These are phyloP conservation scores for Drosophila cardini DNA, from an alignment of 1,140 invertebrate genomes.

Conservation along the genomic window DNA sequence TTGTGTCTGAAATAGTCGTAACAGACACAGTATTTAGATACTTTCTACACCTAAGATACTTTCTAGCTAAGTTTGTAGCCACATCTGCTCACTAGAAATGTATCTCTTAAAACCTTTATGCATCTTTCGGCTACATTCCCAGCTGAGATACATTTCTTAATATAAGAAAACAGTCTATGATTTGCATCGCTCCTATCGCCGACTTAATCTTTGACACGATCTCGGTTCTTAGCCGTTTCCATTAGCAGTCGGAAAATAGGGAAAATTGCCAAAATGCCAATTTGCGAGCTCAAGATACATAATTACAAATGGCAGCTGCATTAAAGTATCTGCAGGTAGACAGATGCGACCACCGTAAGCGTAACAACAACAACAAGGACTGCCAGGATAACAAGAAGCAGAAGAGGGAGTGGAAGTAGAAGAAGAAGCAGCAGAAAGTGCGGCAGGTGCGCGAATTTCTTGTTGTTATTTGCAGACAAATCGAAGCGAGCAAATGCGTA, in stretches of 20 bases:
- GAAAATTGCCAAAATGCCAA: neutral
- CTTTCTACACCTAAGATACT: too few relatives aligned
- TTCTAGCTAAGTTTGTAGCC: neutral
- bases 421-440: constrained; percentile 32
- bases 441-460: constrained; percentile 74
- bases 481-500: constrained; percentile 42
- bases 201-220: constrained; percentile 2
- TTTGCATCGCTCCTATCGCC: neutral
- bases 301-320: constrained; percentile 44
- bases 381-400: neutral
- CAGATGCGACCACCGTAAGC: constrained; percentile 46
- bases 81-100: neutral
- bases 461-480: constrained; percentile 59
- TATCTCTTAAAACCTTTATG: neutral
- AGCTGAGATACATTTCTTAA: neutral
- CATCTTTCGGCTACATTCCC: neutral
- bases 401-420: constrained; percentile 11
- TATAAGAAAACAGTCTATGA: neutral
- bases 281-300: constrained; percentile 19
- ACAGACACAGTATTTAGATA: too few relatives aligned
- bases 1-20: too few relatives aligned
- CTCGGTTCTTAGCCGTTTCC: constrained; percentile 14
- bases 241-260: constrained; percentile 3
- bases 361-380: constrained; percentile 10
- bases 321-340: constrained; percentile 38